Conservation (phyloP, 2,888 invertebrate species). For the Calameuta pallipes region DNA sequence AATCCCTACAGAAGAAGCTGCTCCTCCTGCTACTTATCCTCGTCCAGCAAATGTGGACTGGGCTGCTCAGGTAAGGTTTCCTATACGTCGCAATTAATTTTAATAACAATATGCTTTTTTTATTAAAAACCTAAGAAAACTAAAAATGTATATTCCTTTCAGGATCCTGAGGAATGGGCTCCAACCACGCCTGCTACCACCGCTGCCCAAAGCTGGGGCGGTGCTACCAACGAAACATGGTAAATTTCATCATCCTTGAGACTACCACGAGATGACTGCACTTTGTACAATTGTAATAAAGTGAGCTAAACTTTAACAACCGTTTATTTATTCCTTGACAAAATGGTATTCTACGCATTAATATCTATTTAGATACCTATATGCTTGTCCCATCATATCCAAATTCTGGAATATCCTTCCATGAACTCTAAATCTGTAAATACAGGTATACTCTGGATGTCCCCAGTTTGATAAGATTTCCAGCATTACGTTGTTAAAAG, state of each 20-base stretch:
- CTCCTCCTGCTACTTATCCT: slow-evolving; percentile 54
- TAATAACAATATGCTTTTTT: not conserved
- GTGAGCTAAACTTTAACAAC: slow-evolving; percentile 13
- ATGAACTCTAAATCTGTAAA: slow-evolving; percentile 54
- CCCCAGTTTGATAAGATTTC: slow-evolving; percentile 54
- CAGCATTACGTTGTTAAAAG: slow-evolving; percentile 44
- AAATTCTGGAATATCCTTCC: slow-evolving; percentile 35
- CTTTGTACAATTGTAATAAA: slow-evolving; percentile 51
- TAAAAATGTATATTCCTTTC: slow-evolving; percentile 6
- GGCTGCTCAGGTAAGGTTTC: slow-evolving; percentile 58
- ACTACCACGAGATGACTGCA: slow-evolving; percentile 26
- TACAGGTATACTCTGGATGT: slow-evolving; percentile 50
- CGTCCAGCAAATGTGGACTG: slow-evolving; percentile 59
- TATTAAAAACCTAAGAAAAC: not conserved
- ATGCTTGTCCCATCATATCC: not conserved
- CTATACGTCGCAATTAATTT: slow-evolving; percentile 12
- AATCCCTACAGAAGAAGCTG: slow-evolving; percentile 49
- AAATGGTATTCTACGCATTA: not conserved
- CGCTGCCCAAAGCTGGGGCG: slow-evolving; percentile 72
- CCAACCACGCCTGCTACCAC: slow-evolving; percentile 53
- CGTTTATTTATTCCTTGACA: not conserved
- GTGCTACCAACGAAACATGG: slow-evolving; percentile 68
- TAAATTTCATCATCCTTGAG: slow-evolving; percentile 38
- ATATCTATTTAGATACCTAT: not conserved
- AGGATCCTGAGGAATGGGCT: slow-evolving; percentile 73